A percentile compares a stretch with the other conserved stretches of the same genome.
Conservation (phyloP, 37 sponge, comb jelly and placozoan genomes). For the Trichoplax adhaerens region DNA sequence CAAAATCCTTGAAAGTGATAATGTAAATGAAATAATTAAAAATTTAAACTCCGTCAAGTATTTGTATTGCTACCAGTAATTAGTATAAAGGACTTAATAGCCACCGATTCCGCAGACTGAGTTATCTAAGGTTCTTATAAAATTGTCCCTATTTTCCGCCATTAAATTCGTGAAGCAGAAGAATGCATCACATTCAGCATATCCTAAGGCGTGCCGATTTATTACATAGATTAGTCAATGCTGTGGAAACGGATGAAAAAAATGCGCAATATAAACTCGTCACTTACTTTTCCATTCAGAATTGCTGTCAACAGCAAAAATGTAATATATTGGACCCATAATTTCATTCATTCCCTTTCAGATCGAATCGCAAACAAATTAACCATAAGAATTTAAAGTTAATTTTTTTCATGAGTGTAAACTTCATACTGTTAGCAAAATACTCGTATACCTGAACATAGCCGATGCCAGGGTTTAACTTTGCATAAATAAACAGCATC, state of each 20-base stretch:
- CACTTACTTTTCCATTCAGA: constrained; percentile 48
- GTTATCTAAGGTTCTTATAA: constrained; percentile 73
- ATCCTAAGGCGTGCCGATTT: constrained; percentile 4
- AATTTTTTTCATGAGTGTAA: too few relatives aligned
- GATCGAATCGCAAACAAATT: too few relatives aligned
- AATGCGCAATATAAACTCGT: constrained; percentile 1
- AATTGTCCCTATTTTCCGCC: constrained; percentile 86
- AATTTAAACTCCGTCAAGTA: too few relatives aligned
- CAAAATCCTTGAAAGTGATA: too few relatives aligned
- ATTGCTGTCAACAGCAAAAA: constrained; percentile 72
- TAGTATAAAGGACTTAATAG: background rate
- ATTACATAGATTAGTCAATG: too few relatives aligned
- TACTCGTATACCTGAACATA: constrained; percentile 55
- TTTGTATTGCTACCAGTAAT: background rate
- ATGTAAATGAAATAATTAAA: too few relatives aligned
- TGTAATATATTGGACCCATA: constrained; percentile 82
- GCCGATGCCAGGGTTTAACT: constrained; percentile 70
- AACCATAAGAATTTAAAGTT: too few relatives aligned
- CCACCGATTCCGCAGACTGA: constrained; percentile 62
- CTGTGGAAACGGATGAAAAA: constrained; percentile 1
- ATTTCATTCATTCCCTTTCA: constrained; percentile 94
- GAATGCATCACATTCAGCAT: constrained; percentile 93
- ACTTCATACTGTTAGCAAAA: too few relatives aligned
- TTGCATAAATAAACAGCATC: constrained; percentile 81
- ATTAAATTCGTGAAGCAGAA: constrained; percentile 89